Base-by-base conservation (phyloP, 2,888 invertebrate genomes). In the Sericinus montela region DNA sequence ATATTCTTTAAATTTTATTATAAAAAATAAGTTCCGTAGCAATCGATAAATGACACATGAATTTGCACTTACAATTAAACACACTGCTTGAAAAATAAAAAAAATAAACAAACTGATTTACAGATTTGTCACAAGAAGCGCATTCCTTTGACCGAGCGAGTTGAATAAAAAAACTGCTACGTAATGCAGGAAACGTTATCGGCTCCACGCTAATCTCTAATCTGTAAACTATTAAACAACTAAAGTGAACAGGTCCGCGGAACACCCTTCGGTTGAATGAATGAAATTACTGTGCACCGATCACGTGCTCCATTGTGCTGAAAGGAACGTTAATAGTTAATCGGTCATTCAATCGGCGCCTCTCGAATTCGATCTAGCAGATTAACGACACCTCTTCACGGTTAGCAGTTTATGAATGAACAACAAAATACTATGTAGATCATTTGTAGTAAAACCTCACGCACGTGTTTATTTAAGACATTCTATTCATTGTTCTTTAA, bases 231-330 rank as follows among this genome's bases (percentile, higher is more conserved):
- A 65, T 19, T 65, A 62, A 66, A 63, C 62, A 57, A 58, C 50
- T 53, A 56, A 16, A 57, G 55, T 48, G 55, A 62, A 63, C 68
- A 66, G 63, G 67, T 69, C 63, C 56, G 51, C 52, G 46, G 59
- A 60, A 63, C 63, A 65, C 73, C 75, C 74, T 72, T 68, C 55
- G 56, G 55, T 63, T 49, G 66, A 65, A 75, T 80, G 78, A 84
- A 86, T 83, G 78, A 75, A 75, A 75, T 72, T 69, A 74, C 70
- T 61, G 61, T 55, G 58, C 57, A 53, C 54, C 69, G 65, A 72
- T 76, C 79, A 82, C 83, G 84, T 77, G 81, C 71, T 68, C 79
- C 79, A 81, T 81, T 80, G 79, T 81, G 73, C 72, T 72, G 65
- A 72, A 73, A 79, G 73, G 70, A 75, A 71, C 64, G 63, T 68